These are phyloP conservation scores for Eupsilia transversa DNA, from an alignment of 2,888 invertebrate species.

Conservation along the genomic window DNA sequence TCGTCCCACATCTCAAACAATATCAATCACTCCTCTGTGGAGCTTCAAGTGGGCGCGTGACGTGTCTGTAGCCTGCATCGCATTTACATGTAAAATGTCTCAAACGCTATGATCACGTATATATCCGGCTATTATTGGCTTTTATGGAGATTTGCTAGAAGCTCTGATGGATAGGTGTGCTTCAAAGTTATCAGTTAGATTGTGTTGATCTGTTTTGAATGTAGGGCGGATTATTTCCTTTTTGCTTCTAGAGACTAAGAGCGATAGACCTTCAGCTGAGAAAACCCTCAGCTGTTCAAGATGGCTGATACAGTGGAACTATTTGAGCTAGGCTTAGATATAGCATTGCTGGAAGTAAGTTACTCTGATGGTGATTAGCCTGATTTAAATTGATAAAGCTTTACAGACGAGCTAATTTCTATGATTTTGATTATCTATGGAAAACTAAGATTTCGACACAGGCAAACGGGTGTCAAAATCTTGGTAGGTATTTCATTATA, in stretches of 20 bases:
- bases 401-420: neutral
- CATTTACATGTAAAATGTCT: constrained; percentile 64
- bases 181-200: neutral
- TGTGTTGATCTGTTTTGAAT: neutral
- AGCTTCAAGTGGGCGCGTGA: constrained; percentile 24
- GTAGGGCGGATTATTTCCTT: neutral
- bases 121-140: constrained; percentile 63
- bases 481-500: neutral
- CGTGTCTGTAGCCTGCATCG: constrained; percentile 32
- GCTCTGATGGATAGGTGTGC: constrained; percentile 6
- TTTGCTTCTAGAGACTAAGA: no score
- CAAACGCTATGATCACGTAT: constrained; percentile 60
- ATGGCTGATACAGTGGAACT: neutral
- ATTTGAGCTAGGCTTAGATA: no score
- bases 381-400: neutral
- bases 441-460: no score
- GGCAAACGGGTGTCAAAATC: neutral
- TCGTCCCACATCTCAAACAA: constrained; percentile 11
- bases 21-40: constrained; percentile 46
- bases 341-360: neutral
- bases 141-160: constrained; percentile 55
- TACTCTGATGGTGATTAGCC: neutral
- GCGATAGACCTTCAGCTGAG: neutral
- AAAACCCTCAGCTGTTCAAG: neutral
- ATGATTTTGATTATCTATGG: neutral